Base-by-base conservation (phyloP, 2,113 vertebrate species). In the Parus major region DNA sequence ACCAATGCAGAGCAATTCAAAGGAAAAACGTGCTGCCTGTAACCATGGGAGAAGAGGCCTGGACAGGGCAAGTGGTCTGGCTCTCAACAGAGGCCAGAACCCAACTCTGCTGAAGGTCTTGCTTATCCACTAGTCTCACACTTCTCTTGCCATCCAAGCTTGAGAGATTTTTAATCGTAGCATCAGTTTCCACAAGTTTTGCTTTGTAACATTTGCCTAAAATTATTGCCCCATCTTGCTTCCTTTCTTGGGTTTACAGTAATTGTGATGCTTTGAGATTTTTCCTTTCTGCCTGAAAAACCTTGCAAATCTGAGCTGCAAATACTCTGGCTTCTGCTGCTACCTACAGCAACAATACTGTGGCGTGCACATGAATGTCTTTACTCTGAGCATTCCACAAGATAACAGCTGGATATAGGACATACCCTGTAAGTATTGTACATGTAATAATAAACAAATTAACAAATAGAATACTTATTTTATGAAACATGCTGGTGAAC, bases 121-220 rank as follows among this genome's bases (percentile, higher is more conserved):
- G 49, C 60, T 57, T 59, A 65, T 31, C 42, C 27, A 16, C 41
- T 28, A 25, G 33, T 39, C 25, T 22, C 33, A 33, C 25, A 14
- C 55, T 85, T 64, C 49, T 86, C 28, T 68, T 79, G 41, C 44
- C 44, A 64, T 44, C 17, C 42, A 69, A 47, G 21, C 46, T 33
- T 91, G 47, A 70, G 42, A 73, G 11, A 53, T 35, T 82, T 25
- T 66, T 47, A 66, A 49, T 69, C 8, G 23, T 0, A 46, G 24
- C n/a, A 36, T 52, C 57, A 12, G 1, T 60, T 82, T 71, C 66
- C 15, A 1, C 27, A 36, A 49, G 3, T 0, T 0, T 47, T 76
- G 44, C 28, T 41, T 86, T 89, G 17, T 78, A 59, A 63, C 5
- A 5, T 46, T 73, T 55, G 39, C 47, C 42, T 80, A 44, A 81